Evolutionary conservation across 2,797 vertebrate species (phyloP), one percentile per base, ranked within the genome.

Genomic region (Etheostoma perlongum): DNA sequence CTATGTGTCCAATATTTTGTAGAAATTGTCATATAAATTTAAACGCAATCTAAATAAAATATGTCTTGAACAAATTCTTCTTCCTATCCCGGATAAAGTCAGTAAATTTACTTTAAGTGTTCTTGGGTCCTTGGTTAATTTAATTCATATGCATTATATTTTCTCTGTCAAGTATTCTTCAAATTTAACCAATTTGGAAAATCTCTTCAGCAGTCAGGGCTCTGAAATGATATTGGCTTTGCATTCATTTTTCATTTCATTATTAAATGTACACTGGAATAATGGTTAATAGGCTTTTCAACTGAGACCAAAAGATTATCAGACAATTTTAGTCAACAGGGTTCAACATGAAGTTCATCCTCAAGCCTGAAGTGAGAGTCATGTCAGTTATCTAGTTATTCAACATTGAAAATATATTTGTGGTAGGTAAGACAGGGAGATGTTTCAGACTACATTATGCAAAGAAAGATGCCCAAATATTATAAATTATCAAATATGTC

Each of bases 141-240:
- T 69, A 90, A 89, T 90, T 89, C 60, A 83, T 85, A 87, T 92
- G 86, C 92, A 93, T 93, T 92, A 89, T 85, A 89, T 88, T 90
- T 87, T 86, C 79, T 76, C 58, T 89, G 86, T 88, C 82, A 89
- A 85, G 78, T 86, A 88, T 91, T 91, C 80, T 88, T 89, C 83
- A 86, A 77, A 89, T 87, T 88, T 65, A 85, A 47, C 23, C 64
- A 77, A 83, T 82, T 82, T 78, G 46, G 9, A 59, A 68, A 83
- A 85, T 79, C 59, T 87, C 68, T 85, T 70, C 69, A 65, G 74
- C 72, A 81, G 67, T 74, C 79, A 75, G 10, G 55, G 23, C 74
- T 79, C 40, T 67, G 55, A 82, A 77, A 80, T 64, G 40, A 79
- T 73, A 73, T 57, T 63, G 27, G 74, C 53, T 49, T 60, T 54